A percentile compares a stretch with the other conserved stretches of the same genome.
Evolutionary conservation across 2,113 vertebrate species (phyloP).

Genomic region (Beaufortia kweichowensis): DNA sequence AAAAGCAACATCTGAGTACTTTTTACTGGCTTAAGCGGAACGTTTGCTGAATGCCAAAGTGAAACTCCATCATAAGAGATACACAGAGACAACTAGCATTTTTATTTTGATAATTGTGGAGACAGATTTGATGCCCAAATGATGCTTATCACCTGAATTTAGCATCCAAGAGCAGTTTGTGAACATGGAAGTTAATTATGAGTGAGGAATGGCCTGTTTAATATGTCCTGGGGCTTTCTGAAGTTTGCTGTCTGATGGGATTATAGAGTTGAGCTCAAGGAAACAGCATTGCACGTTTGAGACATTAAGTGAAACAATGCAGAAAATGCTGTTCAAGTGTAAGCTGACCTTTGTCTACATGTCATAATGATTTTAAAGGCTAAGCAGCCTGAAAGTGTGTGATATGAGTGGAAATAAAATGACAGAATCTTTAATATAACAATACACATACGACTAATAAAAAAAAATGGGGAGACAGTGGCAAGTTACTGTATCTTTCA

Average conservation of each 20-base stretch:
- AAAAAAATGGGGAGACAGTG: no score
- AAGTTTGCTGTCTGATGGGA: slow-evolving; percentile 59
- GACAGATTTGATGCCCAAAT: slow-evolving; percentile 20
- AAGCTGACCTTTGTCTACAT: not conserved
- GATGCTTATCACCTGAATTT: slow-evolving; percentile 46
- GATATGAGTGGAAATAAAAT: not conserved
- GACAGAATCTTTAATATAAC: not conserved
- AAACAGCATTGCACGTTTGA: slow-evolving; percentile 52
- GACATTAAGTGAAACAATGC: not conserved
- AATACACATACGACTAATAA: no score
- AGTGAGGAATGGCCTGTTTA: slow-evolving; percentile 71
- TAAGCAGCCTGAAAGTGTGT: not conserved
- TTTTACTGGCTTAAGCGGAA: no score
- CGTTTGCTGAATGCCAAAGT: no score
- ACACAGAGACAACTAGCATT: not conserved
- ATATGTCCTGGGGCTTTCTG: slow-evolving; percentile 65
- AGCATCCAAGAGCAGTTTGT: slow-evolving; percentile 64
- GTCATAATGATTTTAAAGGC: not conserved
- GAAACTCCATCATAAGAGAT: no score
- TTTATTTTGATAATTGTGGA: not conserved
- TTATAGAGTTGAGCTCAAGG: slow-evolving; percentile 61
- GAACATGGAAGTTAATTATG: slow-evolving; percentile 75
- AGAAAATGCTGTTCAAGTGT: not conserved
- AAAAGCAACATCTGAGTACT: no score
- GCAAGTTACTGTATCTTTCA: no score